A percentile compares a stretch with the other conserved stretches of the same genome.
These are phyloP conservation scores for Andrena fulva DNA, from an alignment of 2,888 invertebrate genomes.

Conservation along the genomic window DNA sequence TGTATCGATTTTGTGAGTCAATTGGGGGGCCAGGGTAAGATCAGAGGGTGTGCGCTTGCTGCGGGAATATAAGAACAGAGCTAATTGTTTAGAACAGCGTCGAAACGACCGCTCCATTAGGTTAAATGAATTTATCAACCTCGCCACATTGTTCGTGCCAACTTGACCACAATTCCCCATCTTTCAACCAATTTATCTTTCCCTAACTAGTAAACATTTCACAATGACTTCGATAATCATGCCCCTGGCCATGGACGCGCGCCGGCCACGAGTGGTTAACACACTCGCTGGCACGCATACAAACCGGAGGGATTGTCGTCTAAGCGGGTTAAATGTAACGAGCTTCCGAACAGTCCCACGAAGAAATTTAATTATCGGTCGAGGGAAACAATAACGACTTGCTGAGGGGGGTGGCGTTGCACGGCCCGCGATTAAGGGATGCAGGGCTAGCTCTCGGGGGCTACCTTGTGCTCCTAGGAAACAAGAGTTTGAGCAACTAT, in stretches of 20 bases:
- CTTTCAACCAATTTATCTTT: slow-evolving; percentile 54
- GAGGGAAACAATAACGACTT: slow-evolving; percentile 61
- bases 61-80: background rate
- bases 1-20: background rate
- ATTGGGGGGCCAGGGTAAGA: background rate
- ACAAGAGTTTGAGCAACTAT: background rate
- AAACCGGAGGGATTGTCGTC: slow-evolving; percentile 57
- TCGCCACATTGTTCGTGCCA: no score
- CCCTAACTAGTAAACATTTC: slow-evolving; percentile 25
- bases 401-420: background rate
- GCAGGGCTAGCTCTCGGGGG: background rate
- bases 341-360: slow-evolving; percentile 47
- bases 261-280: slow-evolving; percentile 20
- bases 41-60: no score
- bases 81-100: background rate
- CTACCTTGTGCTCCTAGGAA: slow-evolving; percentile 1
- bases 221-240: slow-evolving; percentile 30
- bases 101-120: background rate
- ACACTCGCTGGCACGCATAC: slow-evolving; percentile 36
- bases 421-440: background rate
- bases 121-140: slow-evolving; percentile 11
- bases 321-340: slow-evolving; percentile 67
- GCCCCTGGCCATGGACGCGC: slow-evolving; percentile 13
- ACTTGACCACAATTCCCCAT: slow-evolving; percentile 28
- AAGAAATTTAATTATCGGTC: slow-evolving; percentile 70